Evolutionary conservation across 1,140 invertebrate genomes (phyloP), one percentile per base, ranked within the genome.

Genomic region (Maniola jurtina): DNA sequence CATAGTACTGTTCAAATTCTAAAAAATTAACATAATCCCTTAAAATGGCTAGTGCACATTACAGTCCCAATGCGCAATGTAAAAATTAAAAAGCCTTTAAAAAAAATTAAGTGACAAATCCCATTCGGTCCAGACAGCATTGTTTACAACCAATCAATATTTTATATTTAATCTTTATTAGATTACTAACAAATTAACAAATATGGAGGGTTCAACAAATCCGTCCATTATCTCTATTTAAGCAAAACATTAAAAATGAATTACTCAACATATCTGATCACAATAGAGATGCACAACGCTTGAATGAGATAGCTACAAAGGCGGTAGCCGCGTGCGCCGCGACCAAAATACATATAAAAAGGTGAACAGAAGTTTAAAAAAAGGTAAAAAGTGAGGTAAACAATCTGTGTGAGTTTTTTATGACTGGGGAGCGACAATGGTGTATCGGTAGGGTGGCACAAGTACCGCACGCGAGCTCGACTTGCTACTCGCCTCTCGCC

Each of bases 361-460:
- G 70, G 69, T 80, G 76, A 79, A 82, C 77, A 80, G 76, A 76
- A 83, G 80, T 83, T 86, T 76, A 72, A 86, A 90, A 86, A 89
- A 90, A 87, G 79, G 77, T 88, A 88, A 87, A 88, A 90, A 86
- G 80, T 87, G 88, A 84, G 82, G 86, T 89, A 90, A 90, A 90
- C 86, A 88, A 88, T 84, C 83, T 80, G 83, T 76, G 71, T 71
- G 74, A 70, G 81, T 83, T 88, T 88, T 88, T 88, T 88, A 68
- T 82, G 66, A 57, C 25, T 64, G 64, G 70, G 69, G 40, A 52
- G 48, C 76, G 73, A 78, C 76, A 84, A 79, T 80, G 66, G 71
- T 73, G 74, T 83, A 74, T 78, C 75, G 71, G 80, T 78, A 68
- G 84, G 83, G 84, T 83, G 81, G 79, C 86, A 76, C 80, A 80